Evolutionary conservation across 2,113 vertebrate species (phyloP), one percentile per base, ranked within the genome.

Genomic region (Microtus pennsylvanicus): DNA sequence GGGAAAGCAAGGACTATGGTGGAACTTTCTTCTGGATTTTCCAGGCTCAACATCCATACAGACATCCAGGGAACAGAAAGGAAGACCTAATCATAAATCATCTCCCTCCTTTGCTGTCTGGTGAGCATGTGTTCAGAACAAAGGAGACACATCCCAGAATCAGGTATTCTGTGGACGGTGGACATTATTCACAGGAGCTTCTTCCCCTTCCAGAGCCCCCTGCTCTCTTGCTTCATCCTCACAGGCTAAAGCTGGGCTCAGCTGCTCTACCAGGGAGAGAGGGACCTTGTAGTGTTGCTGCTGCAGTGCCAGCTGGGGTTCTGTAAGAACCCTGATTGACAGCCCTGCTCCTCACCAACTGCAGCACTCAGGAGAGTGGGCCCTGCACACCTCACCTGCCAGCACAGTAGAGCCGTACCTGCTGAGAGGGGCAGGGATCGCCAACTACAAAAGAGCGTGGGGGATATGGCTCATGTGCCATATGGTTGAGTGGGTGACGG

Each of bases 81-180:
- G 2, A 50, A 70, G 35, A 70, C 33, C 13, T n/a, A 70, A 3
- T 7, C 47, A 47, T 47, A 35, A 70, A 35, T 67, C 7, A 70
- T 70, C 2, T 70, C 16, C 69, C 16, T 7, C 2, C 16, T 17
- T 50, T 58, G 42, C 58, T 65, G 21, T 42, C 42, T 88, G 52
- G 47, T 47, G 47, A 47, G 8, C 47, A 47, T 47, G 42, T 86
- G 30, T 17, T 86, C 16, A 86, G 83, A 67, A 19, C 28, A 22
- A 22, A 42, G 13, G 35, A 45, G 30, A 28, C 4, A 12, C 45
- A 8, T 21, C 83, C 6, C 9, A 87, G 17, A 47, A 87, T 2
- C 4, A 0, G 42, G 26, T 13, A 47, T 3, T 69, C 17, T 50
- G 7, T 7, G 19, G 1, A 24, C 19, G 2, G 30, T 70, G 3